Evolutionary conservation across 2,888 invertebrate genomes (phyloP), one percentile per base, ranked within the genome.

Genomic region (Paralinhomoeus sp.): DNA sequence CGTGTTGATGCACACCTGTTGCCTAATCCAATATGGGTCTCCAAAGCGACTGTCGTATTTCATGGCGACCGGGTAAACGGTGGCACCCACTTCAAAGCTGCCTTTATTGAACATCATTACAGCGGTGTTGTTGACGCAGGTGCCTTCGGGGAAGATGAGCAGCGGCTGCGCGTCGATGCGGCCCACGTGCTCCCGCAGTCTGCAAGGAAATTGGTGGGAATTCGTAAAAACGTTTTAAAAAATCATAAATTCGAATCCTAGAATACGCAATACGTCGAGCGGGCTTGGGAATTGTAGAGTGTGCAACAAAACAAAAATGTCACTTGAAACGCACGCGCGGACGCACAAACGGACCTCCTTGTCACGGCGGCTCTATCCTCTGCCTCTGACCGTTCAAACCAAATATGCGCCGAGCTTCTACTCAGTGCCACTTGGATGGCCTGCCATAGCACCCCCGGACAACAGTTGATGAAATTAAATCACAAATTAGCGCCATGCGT

Each of bases 41-140:
- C 93, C 93, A 68, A 97, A 93, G 44, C 82, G 51, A 17, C 87
- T 77, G 70, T 99, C 93, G 68, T 97, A 97, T 42, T 97, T 97
- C 56, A 97, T 91, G 22, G 97, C 93, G 9, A 91, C 97, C 0
- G 97, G 97, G 67, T 93, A 93, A 50, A 97, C 83, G 22, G 81
- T 77, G 44, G 84, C 80, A 2, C 83, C 89, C n/a, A 91, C 37
- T 72, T 97, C 97, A 64, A 99, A 99, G 63, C 89, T 89, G 15
- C 97, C 97, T 65, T 99, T 99, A 67, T 97, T 97, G 69, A 99
- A 99, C 71, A 93, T 93, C 97, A 99, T 97, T 9, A 99, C 93
- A 0, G 89, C 89, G 0, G 93, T 97, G 66, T 99, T 99, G 65
- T 99, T 99, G 58, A 99, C 97, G 66, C 97, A 99, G 0, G 97